Evolutionary conservation across 2,888 invertebrate species (phyloP), one percentile per base, ranked within the genome.

Genomic region (Steinernema scapterisci): DNA sequence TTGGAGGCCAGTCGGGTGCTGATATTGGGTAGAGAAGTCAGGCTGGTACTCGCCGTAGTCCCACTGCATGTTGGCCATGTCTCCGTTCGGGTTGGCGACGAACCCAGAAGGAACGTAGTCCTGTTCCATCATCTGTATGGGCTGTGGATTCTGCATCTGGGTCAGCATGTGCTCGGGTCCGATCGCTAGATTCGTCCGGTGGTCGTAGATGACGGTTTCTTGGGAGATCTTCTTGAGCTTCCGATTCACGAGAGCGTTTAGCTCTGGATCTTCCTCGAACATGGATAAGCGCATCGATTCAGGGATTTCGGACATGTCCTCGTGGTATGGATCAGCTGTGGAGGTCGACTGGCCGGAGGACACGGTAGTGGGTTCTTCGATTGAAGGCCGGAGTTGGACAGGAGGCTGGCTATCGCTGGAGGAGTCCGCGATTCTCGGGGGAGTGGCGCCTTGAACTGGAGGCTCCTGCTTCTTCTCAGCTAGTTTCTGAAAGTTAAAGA

Each of bases 201-300:
- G 23, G 63, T 63, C 63, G 63, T 63, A 63, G 31, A 63, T 63
- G 27, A 63, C 38, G 63, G 23, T 63, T n/a, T 63, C 63, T 19
- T 63, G 63, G 27, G 25, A 27, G 5, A 63, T 25, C 31, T 63
- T 63, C 31, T 27, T 9, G 6, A 63, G 38, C 27, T 63, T 63
- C 27, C 63, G 27, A 3, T 16, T 16, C 2, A 63, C 16, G 27
- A 63, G 19, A 6, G 63, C 63, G 31, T 63, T 25, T 31, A 63
- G 63, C 19, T 63, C 63, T 5, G 63, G 63, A 31, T 63, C 63
- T 9, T 63, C 31, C 7, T 21, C 19, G 25, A 16, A 25, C 25
- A 31, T 63, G 21, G 16, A 19, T 31, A 31, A 1, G 31, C 31
- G 21, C 63, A 63, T 63, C 7, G 27, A 16, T 9, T 9, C 31